Percentiles rank a stretch among this genome's conserved stretches.
These are phyloP conservation scores for Mythimna ferrago DNA, from an alignment of 2,888 invertebrate genomes.

Conservation along the genomic window DNA sequence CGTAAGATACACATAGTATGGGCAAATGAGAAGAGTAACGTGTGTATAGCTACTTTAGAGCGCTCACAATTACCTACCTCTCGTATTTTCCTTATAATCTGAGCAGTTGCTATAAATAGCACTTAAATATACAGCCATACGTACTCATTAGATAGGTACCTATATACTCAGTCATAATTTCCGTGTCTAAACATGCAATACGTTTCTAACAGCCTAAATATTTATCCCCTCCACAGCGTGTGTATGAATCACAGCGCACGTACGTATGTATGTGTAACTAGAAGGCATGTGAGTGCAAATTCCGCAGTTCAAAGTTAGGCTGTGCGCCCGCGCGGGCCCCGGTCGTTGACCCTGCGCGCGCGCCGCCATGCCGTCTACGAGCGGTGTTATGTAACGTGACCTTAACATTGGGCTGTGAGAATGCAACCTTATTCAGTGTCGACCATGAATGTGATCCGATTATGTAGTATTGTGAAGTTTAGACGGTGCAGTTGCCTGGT, in stretches of 20 bases:
- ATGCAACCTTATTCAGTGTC: slow-evolving; percentile 67
- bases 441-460: slow-evolving; percentile 55
- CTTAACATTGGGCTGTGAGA: slow-evolving; percentile 85
- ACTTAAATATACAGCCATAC: slow-evolving; percentile 33
- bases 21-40: too few species aligned
- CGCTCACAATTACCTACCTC: slow-evolving; percentile 9
- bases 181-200: slow-evolving; percentile 53
- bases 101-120: slow-evolving; percentile 18
- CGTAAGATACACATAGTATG: background rate
- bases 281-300: slow-evolving; percentile 76
- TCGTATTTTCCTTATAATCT: slow-evolving; percentile 32
- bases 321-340: slow-evolving; percentile 87
- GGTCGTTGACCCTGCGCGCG: slow-evolving; percentile 81
- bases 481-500: slow-evolving; percentile 26
- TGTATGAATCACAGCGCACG: slow-evolving; percentile 42
- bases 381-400: slow-evolving; percentile 84
- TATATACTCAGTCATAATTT: slow-evolving; percentile 49
- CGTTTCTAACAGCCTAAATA: slow-evolving; percentile 62
- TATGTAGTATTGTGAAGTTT: slow-evolving; percentile 42
- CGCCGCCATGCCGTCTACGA: slow-evolving; percentile 90
- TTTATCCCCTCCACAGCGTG: slow-evolving; percentile 42
- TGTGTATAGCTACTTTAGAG: background rate
- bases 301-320: slow-evolving; percentile 81
- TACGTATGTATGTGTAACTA: slow-evolving; percentile 48
- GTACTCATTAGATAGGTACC: slow-evolving; percentile 14